phyloP scores from a whole-genome alignment of 37 sponge, comb jelly and placozoan species.

The Aphrocallistes beatrix region DNA sequence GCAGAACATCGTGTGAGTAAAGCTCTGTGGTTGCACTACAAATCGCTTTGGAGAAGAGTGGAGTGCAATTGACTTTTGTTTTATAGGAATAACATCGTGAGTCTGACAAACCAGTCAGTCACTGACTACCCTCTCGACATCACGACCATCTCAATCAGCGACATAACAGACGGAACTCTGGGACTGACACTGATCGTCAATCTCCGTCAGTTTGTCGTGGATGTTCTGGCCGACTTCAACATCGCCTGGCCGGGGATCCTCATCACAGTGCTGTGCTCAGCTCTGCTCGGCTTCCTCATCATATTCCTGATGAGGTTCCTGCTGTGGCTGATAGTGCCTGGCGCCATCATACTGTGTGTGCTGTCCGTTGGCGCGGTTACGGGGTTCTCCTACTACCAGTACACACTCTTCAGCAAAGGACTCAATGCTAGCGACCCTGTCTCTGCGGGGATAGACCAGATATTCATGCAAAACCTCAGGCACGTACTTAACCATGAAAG shows the following conservation, averaged over 20 bases:
- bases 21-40: too few relatives aligned
- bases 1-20: neutral
- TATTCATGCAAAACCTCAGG: neutral
- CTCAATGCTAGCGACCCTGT: neutral
- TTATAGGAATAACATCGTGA: neutral
- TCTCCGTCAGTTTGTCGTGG: neutral
- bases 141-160: neutral
- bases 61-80: neutral
- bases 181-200: neutral
- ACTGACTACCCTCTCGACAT: conserved; percentile 13
- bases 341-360: neutral
- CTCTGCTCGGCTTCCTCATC: neutral
- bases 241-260: neutral
- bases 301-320: neutral
- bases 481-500: neutral
- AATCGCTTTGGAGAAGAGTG: too few relatives aligned
- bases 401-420: neutral
- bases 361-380: neutral
- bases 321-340: neutral
- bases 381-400: neutral
- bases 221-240: neutral
- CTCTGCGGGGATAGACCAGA: neutral
- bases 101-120: neutral
- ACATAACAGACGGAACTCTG: conserved; percentile 6
- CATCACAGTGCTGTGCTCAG: neutral